Evolutionary conservation across 2,113 vertebrate species (phyloP), one percentile per base, ranked within the genome.

Genomic region (Amblyornis subalaris): DNA sequence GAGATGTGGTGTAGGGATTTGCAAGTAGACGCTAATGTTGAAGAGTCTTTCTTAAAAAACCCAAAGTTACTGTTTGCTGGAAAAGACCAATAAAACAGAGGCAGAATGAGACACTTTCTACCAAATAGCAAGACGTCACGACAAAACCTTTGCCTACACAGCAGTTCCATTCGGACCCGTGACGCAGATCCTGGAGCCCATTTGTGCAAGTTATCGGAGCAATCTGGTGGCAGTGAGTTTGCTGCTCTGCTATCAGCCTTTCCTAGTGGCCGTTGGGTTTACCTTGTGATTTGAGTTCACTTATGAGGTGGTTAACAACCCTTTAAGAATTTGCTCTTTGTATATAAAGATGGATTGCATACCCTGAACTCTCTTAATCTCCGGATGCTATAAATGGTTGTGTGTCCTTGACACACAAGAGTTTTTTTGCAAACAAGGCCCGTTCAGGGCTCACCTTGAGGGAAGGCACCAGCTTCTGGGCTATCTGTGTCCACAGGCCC

Each of bases 271-370:
- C 1, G 0, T 55, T 65, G 42, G 47, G 65, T 60, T 94, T 77
- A 91, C 88, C 33, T 73, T 23, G n/a, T 57, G 69, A 65, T 62
- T 89, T 77, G 65, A 94, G 92, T 89, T 96, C 94, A 95, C 44
- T 20, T 23, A 23, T 2, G 38, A 65, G 45, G 55, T 69, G 31
- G 53, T 42, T 93, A 94, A 83, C 51, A 95, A 69, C 69, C 55
- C 23, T 69, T 45, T 58, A 85, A 89, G 77, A 81, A 71, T 77
- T 95, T 93, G 76, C 62, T 95, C 72, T 94, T 66, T 95, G 65
- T 33, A 50, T 79, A 66, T 60, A 69, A 94, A 86, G 60, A 93
- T 53, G 55, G 84, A 53, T 89, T 87, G 42, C 50, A 90, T 86
- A 69, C 45, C 44, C 90, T 83, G 90, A 76, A 79, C 77, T 79